Percentiles rank a stretch among this genome's conserved stretches.
phyloP scores from a whole-genome alignment of 2,888 invertebrate species.

The Bombyx huttoni region DNA sequence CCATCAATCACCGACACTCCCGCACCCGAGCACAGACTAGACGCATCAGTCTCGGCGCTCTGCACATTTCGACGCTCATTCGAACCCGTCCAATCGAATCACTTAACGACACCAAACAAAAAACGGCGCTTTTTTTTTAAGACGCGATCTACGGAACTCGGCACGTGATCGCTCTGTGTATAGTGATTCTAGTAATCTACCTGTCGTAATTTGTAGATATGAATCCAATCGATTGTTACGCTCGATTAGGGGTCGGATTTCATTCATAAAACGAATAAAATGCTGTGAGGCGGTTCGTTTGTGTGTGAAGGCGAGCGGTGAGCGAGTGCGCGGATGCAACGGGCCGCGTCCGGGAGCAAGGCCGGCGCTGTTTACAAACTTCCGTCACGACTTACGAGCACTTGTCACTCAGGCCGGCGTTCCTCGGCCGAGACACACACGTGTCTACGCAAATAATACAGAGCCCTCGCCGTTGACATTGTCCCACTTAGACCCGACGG shows the following conservation, averaged over 20 bases:
- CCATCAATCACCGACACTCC: constrained; percentile 55
- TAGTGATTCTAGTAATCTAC: constrained; percentile 23
- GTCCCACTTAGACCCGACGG: constrained; percentile 40
- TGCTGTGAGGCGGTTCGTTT: constrained; percentile 31
- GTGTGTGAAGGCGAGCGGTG: not conserved
- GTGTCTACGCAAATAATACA: constrained; percentile 67
- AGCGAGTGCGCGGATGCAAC: constrained; percentile 21
- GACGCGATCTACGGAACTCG: not conserved
- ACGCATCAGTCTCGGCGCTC: constrained; percentile 7
- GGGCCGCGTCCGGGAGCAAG: constrained; percentile 48
- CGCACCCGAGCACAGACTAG: constrained; percentile 6
- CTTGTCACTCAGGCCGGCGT: constrained; percentile 46
- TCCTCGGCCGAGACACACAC: constrained; percentile 37
- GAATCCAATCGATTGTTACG: constrained; percentile 40
- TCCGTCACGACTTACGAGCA: constrained; percentile 53
- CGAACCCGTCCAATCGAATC: not conserved
- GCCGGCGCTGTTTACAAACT: constrained; percentile 67
- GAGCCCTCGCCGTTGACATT: constrained; percentile 64
- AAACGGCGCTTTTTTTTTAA: constrained; percentile 18
- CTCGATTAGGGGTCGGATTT: constrained; percentile 35
- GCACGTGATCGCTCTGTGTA: not conserved
- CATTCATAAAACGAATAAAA: constrained; percentile 38
- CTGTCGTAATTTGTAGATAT: constrained; percentile 12
- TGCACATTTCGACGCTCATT: not conserved
- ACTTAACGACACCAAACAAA: constrained; percentile 8